These are phyloP conservation scores for Campaea margaritaria DNA, from an alignment of 2,888 invertebrate species.

Conservation along the genomic window DNA sequence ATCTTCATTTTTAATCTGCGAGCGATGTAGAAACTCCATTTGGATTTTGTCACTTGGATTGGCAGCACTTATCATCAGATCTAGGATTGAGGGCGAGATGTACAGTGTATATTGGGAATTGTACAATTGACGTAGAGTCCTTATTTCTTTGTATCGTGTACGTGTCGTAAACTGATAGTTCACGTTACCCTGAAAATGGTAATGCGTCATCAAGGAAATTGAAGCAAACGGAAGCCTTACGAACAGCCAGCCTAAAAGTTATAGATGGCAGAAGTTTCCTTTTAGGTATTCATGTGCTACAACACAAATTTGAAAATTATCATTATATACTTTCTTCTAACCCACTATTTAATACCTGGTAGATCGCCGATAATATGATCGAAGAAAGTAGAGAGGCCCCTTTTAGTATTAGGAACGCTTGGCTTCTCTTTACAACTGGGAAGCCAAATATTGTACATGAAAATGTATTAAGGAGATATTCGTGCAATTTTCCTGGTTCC, in stretches of 20 bases:
- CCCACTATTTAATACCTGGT: slow-evolving; percentile 57
- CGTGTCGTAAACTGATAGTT: slow-evolving; percentile 60
- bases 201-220: background rate
- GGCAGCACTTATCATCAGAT: slow-evolving; percentile 41
- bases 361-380: slow-evolving; percentile 51
- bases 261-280: too few species aligned
- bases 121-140: slow-evolving; percentile 49
- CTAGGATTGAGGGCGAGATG: slow-evolving; percentile 46
- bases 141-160: slow-evolving; percentile 41
- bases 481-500: slow-evolving; percentile 28
- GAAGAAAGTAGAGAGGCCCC: slow-evolving; percentile 53
- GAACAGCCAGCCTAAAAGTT: too few species aligned
- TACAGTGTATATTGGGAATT: slow-evolving; percentile 42
- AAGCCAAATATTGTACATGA: slow-evolving; percentile 53
- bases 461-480: slow-evolving; percentile 43
- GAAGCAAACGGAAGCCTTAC: too few species aligned
- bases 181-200: slow-evolving; percentile 56
- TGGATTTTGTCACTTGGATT: slow-evolving; percentile 33
- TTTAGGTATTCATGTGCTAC: background rate
- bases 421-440: slow-evolving; percentile 41
- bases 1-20: slow-evolving; percentile 7
- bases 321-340: too few species aligned
- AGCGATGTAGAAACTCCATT: slow-evolving; percentile 35
- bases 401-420: slow-evolving; percentile 46
- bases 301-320: background rate